phyloP scores from a whole-genome alignment of 1,140 invertebrate species.

The Papilio helenus region DNA sequence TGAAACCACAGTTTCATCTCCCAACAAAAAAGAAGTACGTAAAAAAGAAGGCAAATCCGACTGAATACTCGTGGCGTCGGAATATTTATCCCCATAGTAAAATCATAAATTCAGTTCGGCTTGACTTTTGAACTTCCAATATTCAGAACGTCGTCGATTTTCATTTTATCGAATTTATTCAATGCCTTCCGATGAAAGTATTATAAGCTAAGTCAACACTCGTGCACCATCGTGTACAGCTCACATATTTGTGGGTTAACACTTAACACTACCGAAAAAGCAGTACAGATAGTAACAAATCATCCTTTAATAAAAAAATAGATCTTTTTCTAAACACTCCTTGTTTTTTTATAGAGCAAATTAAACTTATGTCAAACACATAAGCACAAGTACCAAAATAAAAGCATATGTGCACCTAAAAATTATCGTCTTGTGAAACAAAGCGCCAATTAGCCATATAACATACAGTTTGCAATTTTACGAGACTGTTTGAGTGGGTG shows the following conservation, averaged over 20 bases:
- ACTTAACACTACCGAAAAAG: neutral
- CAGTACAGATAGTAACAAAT: neutral
- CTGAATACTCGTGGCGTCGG: neutral
- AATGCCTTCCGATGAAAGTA: neutral
- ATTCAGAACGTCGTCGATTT: conserved; percentile 1
- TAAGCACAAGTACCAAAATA: neutral
- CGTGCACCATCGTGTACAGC: neutral
- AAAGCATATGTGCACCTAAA: conserved; percentile 15
- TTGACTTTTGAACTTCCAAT: conserved; percentile 16
- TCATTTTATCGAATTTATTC: conserved; percentile 23
- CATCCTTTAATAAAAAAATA: neutral
- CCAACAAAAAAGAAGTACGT: no score
- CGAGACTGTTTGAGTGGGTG: conserved; percentile 19
- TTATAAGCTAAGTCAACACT: neutral
- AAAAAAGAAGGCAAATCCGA: no score
- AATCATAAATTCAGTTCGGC: conserved; percentile 22
- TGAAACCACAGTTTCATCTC: neutral
- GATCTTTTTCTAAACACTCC: neutral
- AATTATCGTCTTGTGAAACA: conserved; percentile 24
- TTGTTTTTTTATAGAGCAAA: neutral
- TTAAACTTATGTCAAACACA: neutral
- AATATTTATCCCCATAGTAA: conserved; percentile 10
- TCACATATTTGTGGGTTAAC: neutral
- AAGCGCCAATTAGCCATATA: conserved; percentile 26
- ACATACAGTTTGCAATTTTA: conserved; percentile 34